Percentiles rank a stretch among this genome's conserved stretches.
These are phyloP conservation scores for Mionectes macconnelli DNA, from an alignment of 2,113 vertebrate species.

Conservation along the genomic window DNA sequence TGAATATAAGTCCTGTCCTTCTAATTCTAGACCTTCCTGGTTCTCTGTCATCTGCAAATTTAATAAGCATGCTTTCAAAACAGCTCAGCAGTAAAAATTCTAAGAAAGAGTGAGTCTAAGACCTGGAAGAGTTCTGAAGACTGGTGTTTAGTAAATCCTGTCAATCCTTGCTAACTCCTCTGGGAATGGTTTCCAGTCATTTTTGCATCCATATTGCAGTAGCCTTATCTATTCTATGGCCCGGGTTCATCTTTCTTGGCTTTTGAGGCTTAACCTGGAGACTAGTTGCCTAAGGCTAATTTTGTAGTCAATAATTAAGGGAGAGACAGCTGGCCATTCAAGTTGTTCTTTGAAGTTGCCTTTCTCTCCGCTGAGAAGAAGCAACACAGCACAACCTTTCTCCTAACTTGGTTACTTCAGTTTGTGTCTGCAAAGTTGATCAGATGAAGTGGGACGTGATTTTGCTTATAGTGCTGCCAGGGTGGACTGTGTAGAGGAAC, in stretches of 20 bases:
- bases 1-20: not conserved
- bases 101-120: not conserved
- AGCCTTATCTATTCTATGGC: not conserved
- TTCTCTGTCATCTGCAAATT: not conserved
- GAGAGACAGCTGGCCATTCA: not conserved
- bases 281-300: not conserved
- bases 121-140: not conserved
- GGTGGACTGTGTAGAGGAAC: not conserved
- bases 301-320: slow-evolving; percentile 12
- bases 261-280: not conserved
- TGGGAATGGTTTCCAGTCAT: not conserved
- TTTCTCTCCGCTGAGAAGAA: not conserved
- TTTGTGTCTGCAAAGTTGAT: not conserved
- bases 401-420: not conserved
- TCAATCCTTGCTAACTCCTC: not conserved
- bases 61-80: not conserved
- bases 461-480: not conserved
- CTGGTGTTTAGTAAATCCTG: not conserved
- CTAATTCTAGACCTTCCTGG: not conserved
- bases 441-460: not conserved
- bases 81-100: not conserved
- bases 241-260: not conserved
- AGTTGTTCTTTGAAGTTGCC: not conserved
- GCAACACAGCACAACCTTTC: not conserved
- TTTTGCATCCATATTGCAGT: not conserved